Conservation (phyloP, 2,113 vertebrate genomes). For the Megaptera novaeangliae region DNA sequence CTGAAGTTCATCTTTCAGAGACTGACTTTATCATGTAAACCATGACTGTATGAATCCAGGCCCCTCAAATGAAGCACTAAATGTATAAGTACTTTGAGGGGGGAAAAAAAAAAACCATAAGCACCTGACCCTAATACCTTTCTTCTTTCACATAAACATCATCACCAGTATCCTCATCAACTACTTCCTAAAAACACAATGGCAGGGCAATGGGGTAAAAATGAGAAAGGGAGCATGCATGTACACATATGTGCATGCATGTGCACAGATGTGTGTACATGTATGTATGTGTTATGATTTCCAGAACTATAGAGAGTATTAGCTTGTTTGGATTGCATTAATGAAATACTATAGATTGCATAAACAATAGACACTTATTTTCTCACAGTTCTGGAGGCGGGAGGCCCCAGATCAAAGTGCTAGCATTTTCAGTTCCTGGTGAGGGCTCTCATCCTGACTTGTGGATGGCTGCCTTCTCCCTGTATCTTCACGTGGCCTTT, state of each 20-base stretch:
- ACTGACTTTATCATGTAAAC: not conserved
- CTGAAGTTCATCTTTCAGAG: not conserved
- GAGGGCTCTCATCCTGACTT: not conserved
- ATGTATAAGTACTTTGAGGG: rapidly evolving
- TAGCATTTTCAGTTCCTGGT: rapidly evolving
- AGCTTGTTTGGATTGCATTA: too few species aligned
- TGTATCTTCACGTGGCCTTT: rapidly evolving
- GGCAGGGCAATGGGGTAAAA: not conserved
- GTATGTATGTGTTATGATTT: not conserved
- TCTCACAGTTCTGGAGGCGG: not conserved
- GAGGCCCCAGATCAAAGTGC: too few species aligned
- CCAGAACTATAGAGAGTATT: too few species aligned
- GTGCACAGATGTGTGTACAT: rapidly evolving
- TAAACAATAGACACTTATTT: rapidly evolving
- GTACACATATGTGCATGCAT: too few species aligned
- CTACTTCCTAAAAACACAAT: too few species aligned
- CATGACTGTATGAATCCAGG: rapidly evolving
- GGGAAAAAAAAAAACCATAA: too few species aligned
- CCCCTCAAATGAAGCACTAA: rapidly evolving
- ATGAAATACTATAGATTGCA: rapidly evolving
- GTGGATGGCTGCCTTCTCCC: not conserved
- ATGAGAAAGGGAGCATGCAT: rapidly evolving
- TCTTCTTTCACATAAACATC: not conserved
- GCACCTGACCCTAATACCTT: not conserved
- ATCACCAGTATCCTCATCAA: not conserved